Evolutionary conservation across 2,888 invertebrate species (phyloP).

Genomic region (Silvanus unidentatus): DNA sequence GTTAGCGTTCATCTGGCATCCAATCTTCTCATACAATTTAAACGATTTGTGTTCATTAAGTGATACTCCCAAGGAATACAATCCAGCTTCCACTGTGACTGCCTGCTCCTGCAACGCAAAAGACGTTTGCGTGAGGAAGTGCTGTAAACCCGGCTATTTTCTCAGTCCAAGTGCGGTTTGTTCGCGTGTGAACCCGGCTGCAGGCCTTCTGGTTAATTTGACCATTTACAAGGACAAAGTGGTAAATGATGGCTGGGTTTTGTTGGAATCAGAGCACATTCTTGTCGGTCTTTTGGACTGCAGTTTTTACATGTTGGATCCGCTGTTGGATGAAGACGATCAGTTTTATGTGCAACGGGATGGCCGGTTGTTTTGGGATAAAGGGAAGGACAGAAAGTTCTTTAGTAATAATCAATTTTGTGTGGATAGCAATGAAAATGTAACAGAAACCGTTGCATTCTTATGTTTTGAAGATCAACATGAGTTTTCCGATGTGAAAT

Average conservation of each 20-base stretch:
- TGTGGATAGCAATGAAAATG: conserved; percentile 1
- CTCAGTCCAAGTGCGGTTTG: conserved; percentile 10
- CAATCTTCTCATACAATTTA: no score
- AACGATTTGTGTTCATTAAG: no score
- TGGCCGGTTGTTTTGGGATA: conserved; percentile 2
- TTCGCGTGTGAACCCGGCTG: not conserved
- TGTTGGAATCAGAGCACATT: conserved; percentile 6
- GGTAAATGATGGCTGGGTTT: conserved; percentile 1
- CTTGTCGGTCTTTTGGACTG: conserved; percentile 17
- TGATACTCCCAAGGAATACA: no score
- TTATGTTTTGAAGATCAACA: not conserved
- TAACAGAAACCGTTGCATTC: not conserved
- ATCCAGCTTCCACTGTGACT: conserved; percentile 6
- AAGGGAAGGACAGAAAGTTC: not conserved
- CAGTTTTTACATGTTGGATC: conserved; percentile 5
- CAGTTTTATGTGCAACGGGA: conserved; percentile 5
- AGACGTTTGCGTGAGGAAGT: conserved; percentile 22
- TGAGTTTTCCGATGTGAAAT: not conserved
- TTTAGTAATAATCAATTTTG: conserved; percentile 6
- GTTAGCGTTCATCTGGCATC: no score
- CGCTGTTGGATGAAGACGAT: conserved; percentile 2
- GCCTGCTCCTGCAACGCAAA: conserved; percentile 16
- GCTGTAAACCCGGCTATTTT: conserved; percentile 22
- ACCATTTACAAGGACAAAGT: conserved; percentile 9
- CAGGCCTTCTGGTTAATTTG: conserved; percentile 7